Percentiles rank a stretch among this genome's conserved stretches.
phyloP scores from a whole-genome alignment of 2,113 vertebrate genomes.

The Tragelaphus imberbis region DNA sequence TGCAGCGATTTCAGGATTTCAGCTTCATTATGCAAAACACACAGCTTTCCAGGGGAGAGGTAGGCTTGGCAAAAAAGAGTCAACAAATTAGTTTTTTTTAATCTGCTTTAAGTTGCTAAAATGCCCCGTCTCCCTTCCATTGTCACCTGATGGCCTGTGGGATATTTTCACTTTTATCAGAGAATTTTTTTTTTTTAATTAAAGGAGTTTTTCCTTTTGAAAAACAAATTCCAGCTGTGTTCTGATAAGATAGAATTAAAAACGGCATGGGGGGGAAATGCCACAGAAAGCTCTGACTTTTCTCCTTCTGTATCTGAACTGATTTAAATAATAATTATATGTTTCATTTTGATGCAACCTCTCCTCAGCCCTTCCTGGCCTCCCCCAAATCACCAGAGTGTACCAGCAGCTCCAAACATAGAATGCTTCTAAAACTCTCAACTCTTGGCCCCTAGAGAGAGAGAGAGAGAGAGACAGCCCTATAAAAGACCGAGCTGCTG shows the following conservation, averaged over 20 bases:
- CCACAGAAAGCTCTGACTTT: slow-evolving; percentile 25
- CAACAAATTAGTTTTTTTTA: slow-evolving; percentile 38
- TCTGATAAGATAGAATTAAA: slow-evolving; percentile 60
- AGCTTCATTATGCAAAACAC: background rate
- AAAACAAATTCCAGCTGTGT: slow-evolving; percentile 43
- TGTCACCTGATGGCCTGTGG: background rate
- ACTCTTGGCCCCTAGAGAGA: background rate
- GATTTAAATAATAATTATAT: slow-evolving; percentile 44
- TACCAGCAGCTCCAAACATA: background rate
- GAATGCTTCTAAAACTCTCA: background rate
- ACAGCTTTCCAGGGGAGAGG: background rate
- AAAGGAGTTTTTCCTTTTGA: background rate
- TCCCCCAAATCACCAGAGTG: background rate
- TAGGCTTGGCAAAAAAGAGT: background rate
- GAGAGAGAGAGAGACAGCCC: background rate
- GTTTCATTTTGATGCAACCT: background rate
- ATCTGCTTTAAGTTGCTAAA: background rate
- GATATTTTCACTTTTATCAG: slow-evolving; percentile 31
- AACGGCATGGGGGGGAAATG: background rate
- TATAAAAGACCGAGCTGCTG: background rate
- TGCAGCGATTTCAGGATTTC: background rate
- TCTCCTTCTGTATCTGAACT: slow-evolving; percentile 24
- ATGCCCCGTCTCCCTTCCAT: background rate
- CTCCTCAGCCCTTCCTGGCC: background rate
- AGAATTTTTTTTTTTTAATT: slow-evolving; percentile 16